Evolutionary conservation across 2,113 vertebrate species (phyloP).

Genomic region (Glaucidium brasilianum): DNA sequence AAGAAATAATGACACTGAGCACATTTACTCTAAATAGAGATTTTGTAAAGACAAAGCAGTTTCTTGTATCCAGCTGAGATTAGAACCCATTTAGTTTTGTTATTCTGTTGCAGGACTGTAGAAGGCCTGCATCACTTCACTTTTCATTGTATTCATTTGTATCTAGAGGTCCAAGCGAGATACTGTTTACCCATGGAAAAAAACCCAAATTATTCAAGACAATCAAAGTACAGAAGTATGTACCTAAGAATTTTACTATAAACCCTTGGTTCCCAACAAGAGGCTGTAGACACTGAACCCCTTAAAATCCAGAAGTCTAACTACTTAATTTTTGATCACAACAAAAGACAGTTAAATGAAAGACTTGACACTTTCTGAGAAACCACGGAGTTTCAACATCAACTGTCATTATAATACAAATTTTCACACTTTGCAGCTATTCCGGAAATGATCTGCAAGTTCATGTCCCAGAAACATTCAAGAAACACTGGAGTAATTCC

Average conservation of each 20-base stretch:
- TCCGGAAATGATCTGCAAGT: not conserved
- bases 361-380: not conserved
- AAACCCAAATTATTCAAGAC: not conserved
- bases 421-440: not conserved
- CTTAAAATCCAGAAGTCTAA: not conserved
- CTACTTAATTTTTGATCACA: not conserved
- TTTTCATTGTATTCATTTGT: not conserved
- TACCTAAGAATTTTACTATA: not conserved
- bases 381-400: not conserved
- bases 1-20: not conserved
- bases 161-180: not conserved
- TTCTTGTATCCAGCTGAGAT: not conserved
- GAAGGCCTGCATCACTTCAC: not conserved
- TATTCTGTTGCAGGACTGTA: not conserved
- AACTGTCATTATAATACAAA: not conserved
- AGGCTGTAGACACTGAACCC: not conserved
- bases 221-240: not conserved
- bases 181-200: not conserved
- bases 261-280: not conserved
- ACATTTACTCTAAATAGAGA: not conserved
- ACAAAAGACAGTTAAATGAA: not conserved
- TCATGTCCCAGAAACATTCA: not conserved
- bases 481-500: not conserved
- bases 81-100: not conserved
- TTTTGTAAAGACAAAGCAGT: not conserved